phyloP scores from a whole-genome alignment of 2,797 vertebrate species.

The Anniella stebbinsi region DNA sequence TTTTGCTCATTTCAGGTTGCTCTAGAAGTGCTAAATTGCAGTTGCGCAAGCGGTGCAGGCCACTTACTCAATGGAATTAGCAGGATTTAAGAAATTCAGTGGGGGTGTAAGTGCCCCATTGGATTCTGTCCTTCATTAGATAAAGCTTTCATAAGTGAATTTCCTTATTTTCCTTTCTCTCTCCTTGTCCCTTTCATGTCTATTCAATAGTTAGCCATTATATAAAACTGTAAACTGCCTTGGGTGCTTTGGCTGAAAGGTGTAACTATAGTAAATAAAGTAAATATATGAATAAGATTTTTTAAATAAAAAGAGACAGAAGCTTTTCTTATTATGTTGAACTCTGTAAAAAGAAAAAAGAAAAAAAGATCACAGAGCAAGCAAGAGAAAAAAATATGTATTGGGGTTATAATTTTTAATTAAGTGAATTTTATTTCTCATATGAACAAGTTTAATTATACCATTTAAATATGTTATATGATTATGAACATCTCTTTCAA shows the following conservation, averaged over 20 bases:
- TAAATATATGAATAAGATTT: neutral
- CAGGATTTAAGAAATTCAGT: too few species aligned
- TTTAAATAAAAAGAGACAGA: neutral
- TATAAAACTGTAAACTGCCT: neutral
- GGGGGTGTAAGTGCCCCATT: too few species aligned
- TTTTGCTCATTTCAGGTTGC: too few species aligned
- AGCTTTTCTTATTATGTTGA: conserved; percentile 31
- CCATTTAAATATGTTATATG: conserved; percentile 24
- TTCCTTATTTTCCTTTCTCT: neutral
- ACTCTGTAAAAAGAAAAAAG: neutral
- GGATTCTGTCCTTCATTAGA: neutral
- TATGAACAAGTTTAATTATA: conserved; percentile 33
- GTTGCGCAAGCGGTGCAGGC: too few species aligned
- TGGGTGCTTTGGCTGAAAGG: neutral
- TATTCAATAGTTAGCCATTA: neutral
- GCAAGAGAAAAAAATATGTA: conserved; percentile 12
- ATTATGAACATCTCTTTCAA: conserved; percentile 19
- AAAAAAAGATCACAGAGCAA: conserved; percentile 17
- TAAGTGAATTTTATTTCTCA: conserved; percentile 29
- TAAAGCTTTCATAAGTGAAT: neutral
- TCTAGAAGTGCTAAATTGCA: too few species aligned
- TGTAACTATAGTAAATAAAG: neutral
- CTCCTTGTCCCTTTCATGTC: neutral
- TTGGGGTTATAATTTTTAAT: conserved; percentile 43
- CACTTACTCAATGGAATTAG: too few species aligned